Evolutionary conservation across 2,797 vertebrate genomes (phyloP).

Genomic region (Phalloptychus januarius): DNA sequence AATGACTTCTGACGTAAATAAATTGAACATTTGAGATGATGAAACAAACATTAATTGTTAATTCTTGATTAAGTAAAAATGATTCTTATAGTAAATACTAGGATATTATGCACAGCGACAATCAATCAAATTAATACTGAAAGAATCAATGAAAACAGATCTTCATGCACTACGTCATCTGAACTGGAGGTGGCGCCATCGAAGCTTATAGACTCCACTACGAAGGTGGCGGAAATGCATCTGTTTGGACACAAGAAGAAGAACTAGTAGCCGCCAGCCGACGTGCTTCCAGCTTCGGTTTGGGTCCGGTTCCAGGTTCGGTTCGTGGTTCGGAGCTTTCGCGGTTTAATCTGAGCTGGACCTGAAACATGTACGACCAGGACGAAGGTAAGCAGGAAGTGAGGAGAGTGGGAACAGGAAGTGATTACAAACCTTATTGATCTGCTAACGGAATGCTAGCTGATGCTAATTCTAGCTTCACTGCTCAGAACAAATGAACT

Average conservation of each 20-base stretch:
- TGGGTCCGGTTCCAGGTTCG: neutral
- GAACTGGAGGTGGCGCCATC: neutral
- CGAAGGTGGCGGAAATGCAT: neutral
- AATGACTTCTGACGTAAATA: neutral
- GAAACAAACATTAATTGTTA: neutral
- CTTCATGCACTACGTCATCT: neutral
- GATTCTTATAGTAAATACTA: neutral
- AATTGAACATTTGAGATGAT: neutral
- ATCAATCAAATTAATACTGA: neutral
- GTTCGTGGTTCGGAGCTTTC: neutral
- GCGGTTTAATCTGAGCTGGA: neutral
- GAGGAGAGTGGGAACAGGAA: neutral
- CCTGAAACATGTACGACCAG: slow-evolving; percentile 79
- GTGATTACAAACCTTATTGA: neutral
- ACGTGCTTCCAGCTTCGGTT: neutral
- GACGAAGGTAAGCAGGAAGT: slow-evolving; percentile 76
- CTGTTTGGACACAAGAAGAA: neutral
- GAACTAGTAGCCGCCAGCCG: neutral
- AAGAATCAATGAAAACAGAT: neutral
- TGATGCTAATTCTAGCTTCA: neutral
- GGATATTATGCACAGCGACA: neutral
- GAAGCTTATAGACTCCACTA: neutral
- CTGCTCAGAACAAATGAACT: neutral
- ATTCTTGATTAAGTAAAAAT: neutral
- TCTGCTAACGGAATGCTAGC: neutral